Evolutionary conservation across 2,888 invertebrate species (phyloP), one percentile per base, ranked within the genome.

Genomic region (Tenthredo livida): DNA sequence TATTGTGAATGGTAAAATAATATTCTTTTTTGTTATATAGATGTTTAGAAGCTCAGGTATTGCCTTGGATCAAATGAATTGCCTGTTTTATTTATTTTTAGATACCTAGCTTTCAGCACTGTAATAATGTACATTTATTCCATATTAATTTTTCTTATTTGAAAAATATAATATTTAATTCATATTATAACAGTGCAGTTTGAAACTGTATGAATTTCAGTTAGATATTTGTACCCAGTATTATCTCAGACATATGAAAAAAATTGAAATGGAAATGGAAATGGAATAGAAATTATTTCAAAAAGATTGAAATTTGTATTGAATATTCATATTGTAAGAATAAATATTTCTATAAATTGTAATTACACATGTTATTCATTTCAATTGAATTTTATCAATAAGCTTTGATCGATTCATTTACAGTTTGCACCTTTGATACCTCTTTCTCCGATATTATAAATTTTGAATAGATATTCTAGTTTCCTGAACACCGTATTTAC

Each of bases 261-360:
- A 77, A 43, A n/a, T n/a, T n/a, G n/a, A n/a, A n/a, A n/a, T n/a
- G n/a, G 29, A 29, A 29, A 54, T 43, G 50, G 37, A 37, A 37
- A 17, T 15, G 37, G 7, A 37, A 54, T 33, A 3, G 33, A 82
- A 58, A 73, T 78, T 80, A 73, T 77, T 6, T 85, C 67, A 72
- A 47, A 80, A 85, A 61, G 82, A 84, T 85, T 87, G 70, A 85
- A 90, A 88, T 90, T 91, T 91, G 91, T 91, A 91, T 90, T 88
- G 88, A 89, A 89, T 77, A 73, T 43, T 73, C 21, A 73, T 88
- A 90, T 89, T 91, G 88, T 89, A 89, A 90, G 87, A 91, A 91
- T 91, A 91, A 91, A 91, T 91, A 91, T 91, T 91, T 91, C 89
- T 90, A 90, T 90, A 91, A 91, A 86, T 90, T 91, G 89, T 88